Conservation (phyloP, 1,140 invertebrate species). For the Drosophila kepulauana region DNA sequence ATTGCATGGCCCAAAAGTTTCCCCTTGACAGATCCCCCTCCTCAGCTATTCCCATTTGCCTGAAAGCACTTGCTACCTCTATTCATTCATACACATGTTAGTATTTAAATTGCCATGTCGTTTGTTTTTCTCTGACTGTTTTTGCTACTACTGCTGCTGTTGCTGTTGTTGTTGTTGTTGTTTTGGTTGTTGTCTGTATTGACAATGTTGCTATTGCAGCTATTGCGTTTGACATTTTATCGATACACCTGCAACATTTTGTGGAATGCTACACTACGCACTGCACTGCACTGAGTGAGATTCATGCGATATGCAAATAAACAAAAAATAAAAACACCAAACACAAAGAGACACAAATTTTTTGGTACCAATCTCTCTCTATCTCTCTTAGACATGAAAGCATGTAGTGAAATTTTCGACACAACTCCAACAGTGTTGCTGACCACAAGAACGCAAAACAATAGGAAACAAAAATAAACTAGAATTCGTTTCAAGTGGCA, state of each 20-base stretch:
- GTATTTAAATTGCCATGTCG: slow-evolving; percentile 81
- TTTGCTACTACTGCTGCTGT: slow-evolving; percentile 21
- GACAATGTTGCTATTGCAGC: slow-evolving; percentile 29
- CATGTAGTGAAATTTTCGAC: slow-evolving; percentile 4
- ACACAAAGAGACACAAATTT: slow-evolving; percentile 31
- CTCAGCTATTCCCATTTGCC: slow-evolving; percentile 1
- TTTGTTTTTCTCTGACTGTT: slow-evolving; percentile 35
- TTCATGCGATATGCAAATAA: slow-evolving; percentile 29
- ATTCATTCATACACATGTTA: slow-evolving; percentile 61
- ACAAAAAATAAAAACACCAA: slow-evolving; percentile 17
- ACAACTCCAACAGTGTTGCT: not conserved
- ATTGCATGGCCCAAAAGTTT: slow-evolving; percentile 8
- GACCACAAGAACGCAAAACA: slow-evolving; percentile 3
- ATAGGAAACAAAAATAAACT: not conserved
- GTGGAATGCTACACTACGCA: slow-evolving; percentile 24
- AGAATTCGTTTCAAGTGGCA: not conserved
- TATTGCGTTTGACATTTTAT: slow-evolving; percentile 67
- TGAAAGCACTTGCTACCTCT: slow-evolving; percentile 21
- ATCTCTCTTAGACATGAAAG: not conserved
- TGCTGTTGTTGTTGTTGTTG: not conserved
- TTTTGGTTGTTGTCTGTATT: slow-evolving; percentile 6
- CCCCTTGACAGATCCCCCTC: not conserved
- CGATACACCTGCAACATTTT: slow-evolving; percentile 66
- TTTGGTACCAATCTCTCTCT: not conserved
- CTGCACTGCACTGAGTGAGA: not conserved